phyloP scores from a whole-genome alignment of 2,113 vertebrate genomes.

The Ivindomyrus marchei region DNA sequence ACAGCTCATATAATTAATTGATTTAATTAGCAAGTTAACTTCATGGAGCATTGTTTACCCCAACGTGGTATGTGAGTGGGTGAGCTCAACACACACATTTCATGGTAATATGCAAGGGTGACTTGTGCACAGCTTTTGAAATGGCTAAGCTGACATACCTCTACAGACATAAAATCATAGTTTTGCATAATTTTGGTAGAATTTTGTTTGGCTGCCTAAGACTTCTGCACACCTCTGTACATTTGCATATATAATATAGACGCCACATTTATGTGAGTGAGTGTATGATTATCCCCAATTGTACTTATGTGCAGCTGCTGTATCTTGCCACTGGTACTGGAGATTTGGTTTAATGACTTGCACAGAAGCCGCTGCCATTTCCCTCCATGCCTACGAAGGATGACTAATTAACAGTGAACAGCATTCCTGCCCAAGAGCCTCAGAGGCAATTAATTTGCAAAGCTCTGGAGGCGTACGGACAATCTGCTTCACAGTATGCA shows the following conservation, averaged over 20 bases:
- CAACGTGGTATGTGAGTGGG: background rate
- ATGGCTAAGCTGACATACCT: background rate
- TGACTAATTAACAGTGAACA: slow-evolving; percentile 33
- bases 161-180: background rate
- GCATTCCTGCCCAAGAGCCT: slow-evolving; percentile 10
- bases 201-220: background rate
- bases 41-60: background rate
- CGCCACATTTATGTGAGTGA: background rate
- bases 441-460: slow-evolving; percentile 29
- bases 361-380: slow-evolving; percentile 23
- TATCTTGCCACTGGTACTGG: background rate
- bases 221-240: background rate
- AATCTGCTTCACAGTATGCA: slow-evolving; percentile 6
- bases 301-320: background rate
- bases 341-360: slow-evolving; percentile 13
- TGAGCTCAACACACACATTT: background rate
- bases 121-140: background rate
- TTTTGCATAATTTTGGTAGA: background rate
- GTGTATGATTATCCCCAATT: background rate
- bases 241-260: background rate
- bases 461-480: slow-evolving; percentile 18
- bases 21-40: background rate
- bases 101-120: background rate
- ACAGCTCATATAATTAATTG: background rate
- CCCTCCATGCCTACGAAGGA: slow-evolving; percentile 21